phyloP scores from a whole-genome alignment of 2,113 vertebrate genomes.

The Oncorhynchus tshawytscha region DNA sequence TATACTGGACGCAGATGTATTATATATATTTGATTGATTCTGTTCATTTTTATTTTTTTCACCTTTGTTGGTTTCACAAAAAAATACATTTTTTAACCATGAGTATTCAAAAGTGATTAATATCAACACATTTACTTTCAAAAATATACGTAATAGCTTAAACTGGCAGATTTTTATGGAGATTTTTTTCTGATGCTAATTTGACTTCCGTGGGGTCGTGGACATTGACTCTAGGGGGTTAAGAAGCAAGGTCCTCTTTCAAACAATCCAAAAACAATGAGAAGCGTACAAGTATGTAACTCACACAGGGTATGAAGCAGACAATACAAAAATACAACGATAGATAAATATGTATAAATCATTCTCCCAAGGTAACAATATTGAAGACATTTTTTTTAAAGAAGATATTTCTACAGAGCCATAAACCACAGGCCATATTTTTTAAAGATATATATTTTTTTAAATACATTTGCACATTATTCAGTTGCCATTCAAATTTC shows the following conservation, averaged over 20 bases:
- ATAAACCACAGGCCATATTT: not conserved
- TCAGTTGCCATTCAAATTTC: conserved; percentile 7
- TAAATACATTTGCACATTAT: not conserved
- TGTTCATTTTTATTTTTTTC: conserved; percentile 2
- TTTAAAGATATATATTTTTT: not conserved
- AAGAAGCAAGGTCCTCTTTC: not conserved
- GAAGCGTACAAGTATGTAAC: not conserved
- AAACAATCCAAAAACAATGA: not conserved
- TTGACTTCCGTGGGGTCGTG: too few species aligned
- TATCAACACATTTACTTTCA: not conserved
- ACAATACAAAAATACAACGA: not conserved
- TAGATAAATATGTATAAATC: not conserved
- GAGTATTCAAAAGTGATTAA: not conserved
- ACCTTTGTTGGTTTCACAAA: conserved; percentile 17
- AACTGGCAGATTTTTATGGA: too few species aligned
- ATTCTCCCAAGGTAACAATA: not conserved
- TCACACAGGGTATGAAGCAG: not conserved
- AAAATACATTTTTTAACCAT: not conserved
- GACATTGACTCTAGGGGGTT: too few species aligned
- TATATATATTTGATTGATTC: conserved; percentile 45
- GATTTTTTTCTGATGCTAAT: too few species aligned
- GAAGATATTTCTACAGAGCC: not conserved
- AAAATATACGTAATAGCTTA: not conserved
- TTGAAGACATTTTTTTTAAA: too few species aligned
- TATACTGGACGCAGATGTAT: conserved; percentile 57